These are phyloP conservation scores for Psittacara wagleri DNA, from an alignment of 2,113 vertebrate genomes.

Conservation along the genomic window DNA sequence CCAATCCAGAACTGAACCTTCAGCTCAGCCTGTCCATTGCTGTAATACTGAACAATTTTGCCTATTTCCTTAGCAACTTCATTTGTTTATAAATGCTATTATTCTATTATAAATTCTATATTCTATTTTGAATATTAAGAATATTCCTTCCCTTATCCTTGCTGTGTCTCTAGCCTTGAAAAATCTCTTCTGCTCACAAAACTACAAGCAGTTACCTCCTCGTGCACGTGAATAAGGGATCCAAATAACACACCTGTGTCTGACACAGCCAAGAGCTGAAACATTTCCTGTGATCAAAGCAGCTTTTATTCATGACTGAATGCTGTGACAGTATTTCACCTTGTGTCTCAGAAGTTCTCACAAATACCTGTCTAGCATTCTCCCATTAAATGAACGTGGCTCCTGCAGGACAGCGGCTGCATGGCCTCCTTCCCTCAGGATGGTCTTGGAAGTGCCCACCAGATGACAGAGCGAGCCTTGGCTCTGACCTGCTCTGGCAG, in stretches of 20 bases:
- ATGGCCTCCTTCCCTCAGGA: neutral
- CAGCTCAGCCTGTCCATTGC: neutral
- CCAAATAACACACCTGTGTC: neutral
- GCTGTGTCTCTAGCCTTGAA: neutral
- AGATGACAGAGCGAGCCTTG: neutral
- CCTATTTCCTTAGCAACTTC: neutral
- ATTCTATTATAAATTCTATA: neutral
- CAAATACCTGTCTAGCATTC: neutral
- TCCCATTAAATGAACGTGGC: neutral
- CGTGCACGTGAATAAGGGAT: neutral
- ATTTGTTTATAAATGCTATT: neutral
- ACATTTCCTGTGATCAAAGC: neutral
- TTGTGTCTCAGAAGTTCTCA: neutral
- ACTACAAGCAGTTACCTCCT: neutral
- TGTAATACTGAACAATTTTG: neutral
- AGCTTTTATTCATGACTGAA: neutral
- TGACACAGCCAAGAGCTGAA: neutral
- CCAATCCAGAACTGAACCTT: neutral
- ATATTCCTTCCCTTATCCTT: neutral
- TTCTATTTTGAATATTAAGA: neutral
- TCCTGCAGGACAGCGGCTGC: neutral
- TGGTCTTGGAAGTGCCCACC: neutral
- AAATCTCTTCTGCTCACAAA: neutral
- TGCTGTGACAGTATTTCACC: neutral
- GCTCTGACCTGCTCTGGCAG: fast-evolving